phyloP scores from a whole-genome alignment of 92 coral and sea anemone genomes.

The Galaxea fascicularis region DNA sequence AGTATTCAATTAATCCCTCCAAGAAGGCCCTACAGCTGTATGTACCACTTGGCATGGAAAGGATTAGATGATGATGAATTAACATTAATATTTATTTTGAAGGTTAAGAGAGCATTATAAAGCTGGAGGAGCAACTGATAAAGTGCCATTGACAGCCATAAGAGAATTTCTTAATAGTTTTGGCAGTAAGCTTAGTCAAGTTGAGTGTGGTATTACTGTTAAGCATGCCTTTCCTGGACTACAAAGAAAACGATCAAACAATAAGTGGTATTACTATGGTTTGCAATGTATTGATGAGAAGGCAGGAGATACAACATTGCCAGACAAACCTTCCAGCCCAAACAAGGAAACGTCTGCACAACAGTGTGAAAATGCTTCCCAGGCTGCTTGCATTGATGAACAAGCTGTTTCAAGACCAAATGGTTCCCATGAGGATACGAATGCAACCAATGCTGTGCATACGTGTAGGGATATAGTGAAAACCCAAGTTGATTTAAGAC shows the following conservation, averaged over 20 bases:
- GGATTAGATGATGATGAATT: too few relatives aligned
- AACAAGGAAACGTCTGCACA: background rate
- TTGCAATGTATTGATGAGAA: constrained; percentile 10
- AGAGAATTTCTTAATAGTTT: background rate
- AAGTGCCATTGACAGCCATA: constrained; percentile 11
- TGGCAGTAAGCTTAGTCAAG: constrained; percentile 8
- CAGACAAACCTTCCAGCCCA: constrained; percentile 7
- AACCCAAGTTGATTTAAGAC: background rate
- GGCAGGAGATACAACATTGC: background rate
- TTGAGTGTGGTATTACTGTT: constrained; percentile 42
- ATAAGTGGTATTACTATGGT: constrained; percentile 52
- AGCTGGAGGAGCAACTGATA: constrained; percentile 7
- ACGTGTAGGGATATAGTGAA: background rate
- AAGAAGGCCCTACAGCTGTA: background rate
- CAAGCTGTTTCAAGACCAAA: background rate
- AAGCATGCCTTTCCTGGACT: constrained; percentile 46
- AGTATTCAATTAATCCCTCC: background rate
- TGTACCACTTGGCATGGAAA: too few relatives aligned
- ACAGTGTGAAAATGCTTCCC: background rate
- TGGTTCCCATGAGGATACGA: background rate
- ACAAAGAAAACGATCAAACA: constrained; percentile 22
- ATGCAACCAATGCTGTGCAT: background rate
- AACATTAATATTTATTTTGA: background rate
- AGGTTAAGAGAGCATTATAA: constrained; percentile 14
- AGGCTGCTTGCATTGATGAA: background rate